Evolutionary conservation across 2,113 vertebrate genomes (phyloP).

Genomic region (Pseudopipra pipra): DNA sequence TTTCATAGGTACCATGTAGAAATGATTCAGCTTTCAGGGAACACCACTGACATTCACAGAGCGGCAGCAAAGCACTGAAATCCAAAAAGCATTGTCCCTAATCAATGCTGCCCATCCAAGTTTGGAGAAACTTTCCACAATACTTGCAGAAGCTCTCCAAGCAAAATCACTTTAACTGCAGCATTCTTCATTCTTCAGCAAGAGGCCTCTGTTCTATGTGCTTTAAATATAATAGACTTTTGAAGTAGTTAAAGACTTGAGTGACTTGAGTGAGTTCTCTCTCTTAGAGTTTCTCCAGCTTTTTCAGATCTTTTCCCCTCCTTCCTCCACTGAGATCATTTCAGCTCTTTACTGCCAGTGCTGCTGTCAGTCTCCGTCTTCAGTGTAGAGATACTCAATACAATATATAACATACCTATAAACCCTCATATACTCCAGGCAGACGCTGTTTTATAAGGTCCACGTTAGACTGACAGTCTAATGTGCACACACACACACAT

Average conservation of each 20-base stretch:
- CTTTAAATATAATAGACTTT: not conserved
- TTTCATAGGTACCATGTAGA: not conserved
- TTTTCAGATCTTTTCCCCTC: not conserved
- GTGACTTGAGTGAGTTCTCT: not conserved
- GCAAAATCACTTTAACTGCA: not conserved
- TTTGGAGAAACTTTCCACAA: not conserved
- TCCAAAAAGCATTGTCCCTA: not conserved
- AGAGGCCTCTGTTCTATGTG: not conserved
- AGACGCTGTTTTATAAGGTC: not conserved
- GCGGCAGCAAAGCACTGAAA: not conserved
- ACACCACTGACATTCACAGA: not conserved
- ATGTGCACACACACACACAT: rapidly evolving
- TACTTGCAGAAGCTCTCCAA: not conserved
- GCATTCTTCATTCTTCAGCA: not conserved
- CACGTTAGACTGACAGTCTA: not conserved
- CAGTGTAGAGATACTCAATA: not conserved
- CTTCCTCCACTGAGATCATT: not conserved
- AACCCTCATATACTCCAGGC: not conserved
- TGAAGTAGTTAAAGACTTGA: not conserved
- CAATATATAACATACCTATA: too few relatives aligned
- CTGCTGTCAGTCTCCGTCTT: not conserved
- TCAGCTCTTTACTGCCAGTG: not conserved
- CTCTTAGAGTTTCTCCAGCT: not conserved
- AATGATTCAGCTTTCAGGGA: not conserved
- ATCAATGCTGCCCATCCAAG: rapidly evolving